phyloP scores from a whole-genome alignment of 2,888 invertebrate genomes.

The Macrosoma leucophasiata region DNA sequence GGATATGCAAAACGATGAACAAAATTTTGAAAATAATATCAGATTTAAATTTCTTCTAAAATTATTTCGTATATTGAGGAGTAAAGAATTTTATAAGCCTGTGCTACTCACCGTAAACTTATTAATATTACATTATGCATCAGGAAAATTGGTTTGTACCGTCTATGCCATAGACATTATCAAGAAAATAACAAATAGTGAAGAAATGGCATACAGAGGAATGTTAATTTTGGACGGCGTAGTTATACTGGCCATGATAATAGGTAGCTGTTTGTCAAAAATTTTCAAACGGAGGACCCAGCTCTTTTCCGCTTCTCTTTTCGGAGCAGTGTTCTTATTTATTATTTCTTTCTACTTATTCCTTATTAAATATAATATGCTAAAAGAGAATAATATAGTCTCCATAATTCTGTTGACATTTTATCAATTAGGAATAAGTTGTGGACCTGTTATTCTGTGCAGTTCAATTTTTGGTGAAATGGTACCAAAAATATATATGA shows the following conservation, averaged over 20 bases:
- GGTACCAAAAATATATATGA: conserved; percentile 12
- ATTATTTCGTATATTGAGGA: not conserved
- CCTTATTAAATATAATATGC: no score
- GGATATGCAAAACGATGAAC: no score
- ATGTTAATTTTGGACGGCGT: conserved; percentile 28
- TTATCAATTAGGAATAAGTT: conserved; percentile 34
- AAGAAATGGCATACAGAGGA: conserved; percentile 21
- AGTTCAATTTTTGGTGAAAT: conserved; percentile 27
- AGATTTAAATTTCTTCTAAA: not conserved
- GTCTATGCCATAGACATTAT: conserved; percentile 26
- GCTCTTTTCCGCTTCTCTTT: conserved; percentile 27
- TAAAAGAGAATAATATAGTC: no score
- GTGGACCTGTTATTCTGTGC: conserved; percentile 36
- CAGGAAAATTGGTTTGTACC: conserved; percentile 22
- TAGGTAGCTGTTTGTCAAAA: conserved; percentile 37
- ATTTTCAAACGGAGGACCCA: conserved; percentile 30
- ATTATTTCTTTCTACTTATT: conserved; percentile 26
- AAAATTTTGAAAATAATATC: no score
- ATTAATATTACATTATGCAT: conserved; percentile 15
- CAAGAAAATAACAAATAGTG: conserved; percentile 22
- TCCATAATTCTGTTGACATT: conserved; percentile 37
- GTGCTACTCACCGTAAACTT: conserved; percentile 7
- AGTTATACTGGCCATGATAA: conserved; percentile 36
- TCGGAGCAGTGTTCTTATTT: conserved; percentile 21
- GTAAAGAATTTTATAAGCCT: conserved; percentile 16